A percentile compares a stretch with the other conserved stretches of the same genome.
These are phyloP conservation scores for Parauchenoglanis ngamensis DNA, from an alignment of 2,797 vertebrate species.

Conservation along the genomic window DNA sequence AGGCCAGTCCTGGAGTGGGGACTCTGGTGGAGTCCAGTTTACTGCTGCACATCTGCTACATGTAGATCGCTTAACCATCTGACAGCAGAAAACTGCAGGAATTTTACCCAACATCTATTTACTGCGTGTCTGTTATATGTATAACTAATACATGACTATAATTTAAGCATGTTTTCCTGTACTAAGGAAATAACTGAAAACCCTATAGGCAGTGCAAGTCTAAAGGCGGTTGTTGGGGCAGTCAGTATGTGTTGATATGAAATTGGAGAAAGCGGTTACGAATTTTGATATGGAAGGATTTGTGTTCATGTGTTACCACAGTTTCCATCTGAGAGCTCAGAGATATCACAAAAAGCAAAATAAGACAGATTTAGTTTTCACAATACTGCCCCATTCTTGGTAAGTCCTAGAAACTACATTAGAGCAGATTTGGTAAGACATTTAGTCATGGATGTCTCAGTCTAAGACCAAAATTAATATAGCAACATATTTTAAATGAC, in stretches of 20 bases:
- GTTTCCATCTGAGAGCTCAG: no score
- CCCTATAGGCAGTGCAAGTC: background rate
- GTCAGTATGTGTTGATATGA: background rate
- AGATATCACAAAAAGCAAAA: background rate
- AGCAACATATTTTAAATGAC: background rate
- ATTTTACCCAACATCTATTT: background rate
- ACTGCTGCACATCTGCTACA: conserved; percentile 39
- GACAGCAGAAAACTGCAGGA: background rate
- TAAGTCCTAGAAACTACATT: background rate
- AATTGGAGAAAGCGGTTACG: background rate
- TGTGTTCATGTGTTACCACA: background rate
- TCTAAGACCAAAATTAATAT: background rate
- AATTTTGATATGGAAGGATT: background rate
- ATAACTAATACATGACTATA: background rate
- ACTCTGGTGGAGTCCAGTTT: conserved; percentile 28
- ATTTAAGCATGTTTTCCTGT: background rate
- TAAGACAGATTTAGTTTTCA: background rate
- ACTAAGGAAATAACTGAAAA: background rate
- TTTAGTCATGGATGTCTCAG: background rate
- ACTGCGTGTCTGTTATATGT: background rate
- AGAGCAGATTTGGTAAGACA: background rate
- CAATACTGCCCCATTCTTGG: background rate
- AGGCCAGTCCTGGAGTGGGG: conserved; percentile 40
- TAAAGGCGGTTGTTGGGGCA: background rate
- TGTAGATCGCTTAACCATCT: background rate